These are phyloP conservation scores for Leptatherina wallacei DNA, from an alignment of 2,797 vertebrate species.

Conservation along the genomic window DNA sequence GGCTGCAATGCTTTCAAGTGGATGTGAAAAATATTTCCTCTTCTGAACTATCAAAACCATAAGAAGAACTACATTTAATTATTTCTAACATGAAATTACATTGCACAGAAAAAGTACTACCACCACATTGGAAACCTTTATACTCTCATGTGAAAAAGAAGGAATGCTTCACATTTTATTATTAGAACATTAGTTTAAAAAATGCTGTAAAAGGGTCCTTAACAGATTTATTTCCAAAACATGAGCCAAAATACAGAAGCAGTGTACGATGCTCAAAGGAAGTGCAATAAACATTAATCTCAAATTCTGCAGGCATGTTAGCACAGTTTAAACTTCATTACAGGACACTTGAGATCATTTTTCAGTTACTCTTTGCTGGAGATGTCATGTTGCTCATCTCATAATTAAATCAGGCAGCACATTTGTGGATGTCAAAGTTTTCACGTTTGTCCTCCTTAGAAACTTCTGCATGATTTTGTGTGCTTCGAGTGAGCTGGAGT, in stretches of 20 bases:
- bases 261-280: no score
- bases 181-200: background rate
- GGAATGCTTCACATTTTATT: background rate
- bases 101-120: background rate
- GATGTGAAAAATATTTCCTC: background rate
- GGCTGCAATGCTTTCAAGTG: background rate
- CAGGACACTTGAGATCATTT: no score
- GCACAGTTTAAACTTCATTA: no score
- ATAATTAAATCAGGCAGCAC: background rate
- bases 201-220: no score
- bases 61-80: background rate
- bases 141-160: no score
- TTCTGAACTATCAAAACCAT: background rate
- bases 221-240: no score
- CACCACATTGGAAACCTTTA: background rate
- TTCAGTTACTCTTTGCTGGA: no score
- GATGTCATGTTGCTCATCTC: background rate
- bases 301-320: no score
- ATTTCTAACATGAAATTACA: background rate
- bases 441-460: background rate
- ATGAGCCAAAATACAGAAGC: no score
- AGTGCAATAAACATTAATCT: no score
- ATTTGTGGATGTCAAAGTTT: background rate
- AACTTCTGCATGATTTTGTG: background rate
- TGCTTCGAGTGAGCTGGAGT: background rate